Base-by-base conservation (phyloP, 2,797 vertebrate species). In the Mormyrops boulengeri region DNA sequence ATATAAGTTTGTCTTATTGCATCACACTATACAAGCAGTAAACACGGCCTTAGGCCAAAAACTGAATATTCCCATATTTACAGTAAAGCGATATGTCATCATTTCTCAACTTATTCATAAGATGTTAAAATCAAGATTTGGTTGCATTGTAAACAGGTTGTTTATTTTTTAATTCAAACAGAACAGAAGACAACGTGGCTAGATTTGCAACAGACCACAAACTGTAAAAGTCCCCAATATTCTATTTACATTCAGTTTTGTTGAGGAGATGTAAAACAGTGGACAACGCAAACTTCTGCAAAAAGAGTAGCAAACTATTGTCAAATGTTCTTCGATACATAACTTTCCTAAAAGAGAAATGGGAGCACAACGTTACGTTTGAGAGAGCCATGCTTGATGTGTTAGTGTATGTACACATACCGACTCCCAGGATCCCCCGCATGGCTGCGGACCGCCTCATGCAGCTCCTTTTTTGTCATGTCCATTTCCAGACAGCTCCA, bases 21-120 rank as follows among this genome's bases (percentile, higher is more conserved):
- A 90, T 96, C 95, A 96, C 95, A 95, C 95, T 96, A 93, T 95
- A 95, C 93, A 96, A 97, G 97, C 96, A 95, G 95, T 97, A 95
- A 96, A 96, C 95, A 96, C 96, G 94, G 96, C 94, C 96, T 96
- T 93, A 94, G 94, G 94, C 94, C 92, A 93, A 95, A 93, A 92
- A 92, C 91, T n/a, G 77, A 94, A 90, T 92, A 92, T 92, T 91
- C 94, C 93, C 93, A 92, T 97, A 97, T 97, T 96, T 97, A 97
- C 96, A 97, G 93, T 93, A 96, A 96, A 97, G 96, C 96, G 95
- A 94, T 94, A 93, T 94, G 93, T 90, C 87, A 91, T 93, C 93
- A 26, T 90, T 92, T 91, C 85, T 93, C 82, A 92, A 55, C 26
- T 91, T 91, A 91, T 91, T 92, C 94, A 93, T 91, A 95, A 96